Evolutionary conservation across 2,888 invertebrate species (phyloP), one percentile per base, ranked within the genome.

Genomic region (Leucania comma): DNA sequence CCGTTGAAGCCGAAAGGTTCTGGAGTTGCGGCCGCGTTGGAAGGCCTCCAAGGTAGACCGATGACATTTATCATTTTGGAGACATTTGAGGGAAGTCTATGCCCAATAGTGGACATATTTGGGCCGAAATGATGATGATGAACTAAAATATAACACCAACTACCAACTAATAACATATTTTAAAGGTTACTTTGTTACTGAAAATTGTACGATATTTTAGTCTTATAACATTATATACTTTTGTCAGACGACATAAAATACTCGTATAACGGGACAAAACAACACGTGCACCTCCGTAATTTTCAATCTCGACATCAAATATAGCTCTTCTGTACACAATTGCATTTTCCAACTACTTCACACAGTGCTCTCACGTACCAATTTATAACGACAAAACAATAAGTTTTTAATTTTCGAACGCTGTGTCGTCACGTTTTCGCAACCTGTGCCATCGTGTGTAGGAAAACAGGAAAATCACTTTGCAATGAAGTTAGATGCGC

Each of bases 401-500:
- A 82, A 82, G 77, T 78, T 78, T 84, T 86, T 87, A 84, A 87
- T 84, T 84, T 86, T 63, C 80, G 62, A 80, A 81, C 78, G 76
- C 79, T 62, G 69, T 72, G 84, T 84, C 76, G 87, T 86, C 90
- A 90, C 91, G 90, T 89, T 85, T 85, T 87, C 85, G 81, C 86
- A 89, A 88, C 88, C 83, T 86, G 88, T 85, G 85, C 88, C 83
- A 83, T 81, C 84, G 81, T 84, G 74, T 82, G 80, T 87, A 84
- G 88, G 77, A 86, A 87, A 87, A 90, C 88, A 91, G 92, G 92
- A 91, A 94, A 95, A 94, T 95, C 95, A 95, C 93, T 95, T 95
- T 94, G 93, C 92, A 92, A 93, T 93, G 93, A 93, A 94, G 93
- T 94, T 94, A 92, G 90, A 90, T 88, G 90, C 86, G 91, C 92